phyloP scores from a whole-genome alignment of 2,888 invertebrate genomes.

The Nemurella pictetii region DNA sequence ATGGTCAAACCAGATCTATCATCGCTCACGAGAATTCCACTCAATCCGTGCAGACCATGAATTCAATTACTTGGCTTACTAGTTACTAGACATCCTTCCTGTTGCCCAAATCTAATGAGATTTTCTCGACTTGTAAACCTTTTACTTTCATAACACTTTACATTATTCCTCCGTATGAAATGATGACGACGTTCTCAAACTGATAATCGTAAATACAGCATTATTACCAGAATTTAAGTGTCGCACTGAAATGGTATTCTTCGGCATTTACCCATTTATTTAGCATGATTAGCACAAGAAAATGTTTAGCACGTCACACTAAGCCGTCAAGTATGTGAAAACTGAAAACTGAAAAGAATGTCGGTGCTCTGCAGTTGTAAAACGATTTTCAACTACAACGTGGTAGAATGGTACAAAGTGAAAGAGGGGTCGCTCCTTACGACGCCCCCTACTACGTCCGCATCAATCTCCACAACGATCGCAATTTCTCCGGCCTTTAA shows the following conservation, averaged over 20 bases:
- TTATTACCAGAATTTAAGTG: not conserved
- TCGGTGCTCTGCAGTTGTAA: not conserved
- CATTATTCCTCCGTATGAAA: not conserved
- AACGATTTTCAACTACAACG: not conserved
- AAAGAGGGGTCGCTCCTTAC: slow-evolving; percentile 1
- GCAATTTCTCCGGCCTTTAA: slow-evolving; percentile 9
- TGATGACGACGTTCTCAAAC: not conserved
- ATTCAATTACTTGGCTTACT: not conserved
- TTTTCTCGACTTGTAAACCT: not conserved
- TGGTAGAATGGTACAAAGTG: slow-evolving; percentile 10
- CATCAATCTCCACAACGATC: slow-evolving; percentile 15
- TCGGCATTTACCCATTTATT: not conserved
- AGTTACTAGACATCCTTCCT: not conserved
- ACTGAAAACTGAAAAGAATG: too few relatives aligned
- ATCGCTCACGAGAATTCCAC: too few relatives aligned
- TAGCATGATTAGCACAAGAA: not conserved
- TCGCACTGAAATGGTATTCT: not conserved
- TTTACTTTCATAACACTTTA: not conserved
- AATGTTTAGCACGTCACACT: not conserved
- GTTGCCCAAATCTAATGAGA: not conserved
- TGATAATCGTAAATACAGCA: not conserved
- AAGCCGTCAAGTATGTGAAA: not conserved
- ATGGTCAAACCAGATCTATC: too few relatives aligned
- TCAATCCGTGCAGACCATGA: too few relatives aligned
- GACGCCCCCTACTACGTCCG: not conserved